Conservation (phyloP, 2,797 vertebrate genomes). For the Amniataba percoides region DNA sequence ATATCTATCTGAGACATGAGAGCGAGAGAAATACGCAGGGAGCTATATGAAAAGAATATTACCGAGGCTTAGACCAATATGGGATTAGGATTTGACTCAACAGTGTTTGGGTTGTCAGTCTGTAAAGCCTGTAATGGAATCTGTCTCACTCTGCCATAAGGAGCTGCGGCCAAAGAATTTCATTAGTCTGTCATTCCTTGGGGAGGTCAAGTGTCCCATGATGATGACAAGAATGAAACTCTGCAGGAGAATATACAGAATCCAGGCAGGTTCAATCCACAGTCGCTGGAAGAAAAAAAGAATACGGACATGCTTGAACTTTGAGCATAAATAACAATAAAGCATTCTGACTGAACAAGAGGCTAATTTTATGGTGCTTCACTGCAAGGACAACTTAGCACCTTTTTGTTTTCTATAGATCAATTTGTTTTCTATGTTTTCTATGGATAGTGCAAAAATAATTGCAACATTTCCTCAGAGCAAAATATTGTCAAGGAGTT, state of each 20-base stretch:
- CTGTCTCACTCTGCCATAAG: conserved; percentile 36
- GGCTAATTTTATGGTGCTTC: not conserved
- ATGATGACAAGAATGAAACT: conserved; percentile 38
- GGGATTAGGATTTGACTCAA: conserved; percentile 63
- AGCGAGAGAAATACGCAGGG: conserved; percentile 45
- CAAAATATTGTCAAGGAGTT: not conserved
- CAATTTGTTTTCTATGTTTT: not conserved
- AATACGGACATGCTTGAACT: not conserved
- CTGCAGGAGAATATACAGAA: conserved; percentile 13
- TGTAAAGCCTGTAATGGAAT: conserved; percentile 62
- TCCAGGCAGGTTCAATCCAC: conserved; percentile 10
- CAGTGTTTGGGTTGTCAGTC: conserved; percentile 60
- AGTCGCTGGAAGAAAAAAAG: not conserved
- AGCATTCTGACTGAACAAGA: not conserved
- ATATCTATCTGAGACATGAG: conserved; percentile 51
- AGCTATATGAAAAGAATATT: conserved; percentile 66
- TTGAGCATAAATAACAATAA: not conserved
- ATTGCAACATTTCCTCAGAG: not conserved
- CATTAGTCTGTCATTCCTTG: conserved; percentile 57
- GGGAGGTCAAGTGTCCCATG: conserved; percentile 35
- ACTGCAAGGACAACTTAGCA: not conserved
- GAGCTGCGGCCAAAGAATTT: conserved; percentile 50
- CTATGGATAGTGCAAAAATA: not conserved
- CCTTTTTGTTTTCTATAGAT: not conserved
- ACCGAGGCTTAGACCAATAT: conserved; percentile 58